Evolutionary conservation across 2,113 vertebrate species (phyloP).

Genomic region (Rhizomys pruinosus): DNA sequence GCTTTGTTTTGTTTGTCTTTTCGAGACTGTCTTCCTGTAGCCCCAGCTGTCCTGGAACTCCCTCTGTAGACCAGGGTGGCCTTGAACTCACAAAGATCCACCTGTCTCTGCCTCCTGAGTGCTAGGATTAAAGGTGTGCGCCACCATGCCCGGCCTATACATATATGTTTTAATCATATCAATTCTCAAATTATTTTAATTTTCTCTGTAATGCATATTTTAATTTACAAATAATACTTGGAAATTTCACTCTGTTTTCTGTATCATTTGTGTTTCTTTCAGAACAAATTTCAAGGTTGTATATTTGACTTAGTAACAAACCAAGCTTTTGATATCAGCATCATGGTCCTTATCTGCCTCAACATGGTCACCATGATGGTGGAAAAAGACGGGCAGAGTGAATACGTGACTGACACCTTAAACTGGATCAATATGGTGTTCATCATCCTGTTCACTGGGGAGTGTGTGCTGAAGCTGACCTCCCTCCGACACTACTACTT

Average conservation of each 20-base stretch:
- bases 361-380: constrained; percentile 99
- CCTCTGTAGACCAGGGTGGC: too few species aligned
- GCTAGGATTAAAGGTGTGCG: too few species aligned
- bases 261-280: constrained; percentile 65
- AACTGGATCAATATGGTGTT: constrained; percentile 91
- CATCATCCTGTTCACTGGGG: constrained; percentile 93
- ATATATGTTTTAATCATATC: background rate
- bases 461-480: constrained; percentile 95
- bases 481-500: constrained; percentile 96
- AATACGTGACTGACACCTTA: constrained; percentile 77
- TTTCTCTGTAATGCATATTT: background rate
- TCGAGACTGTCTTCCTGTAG: too few species aligned
- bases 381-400: constrained; percentile 90
- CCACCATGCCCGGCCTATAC: too few species aligned
- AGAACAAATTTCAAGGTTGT: constrained; percentile 96
- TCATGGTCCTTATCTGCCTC: constrained; percentile 97
- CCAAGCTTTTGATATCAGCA: constrained; percentile 94
- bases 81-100: too few species aligned
- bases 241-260: background rate
- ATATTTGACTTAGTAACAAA: constrained; percentile 95
- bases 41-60: too few species aligned
- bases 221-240: background rate
- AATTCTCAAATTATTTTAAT: background rate
- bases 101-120: too few species aligned
- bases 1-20: too few species aligned